phyloP scores from a whole-genome alignment of 2,797 vertebrate species.

The Centroberyx gerrardi region DNA sequence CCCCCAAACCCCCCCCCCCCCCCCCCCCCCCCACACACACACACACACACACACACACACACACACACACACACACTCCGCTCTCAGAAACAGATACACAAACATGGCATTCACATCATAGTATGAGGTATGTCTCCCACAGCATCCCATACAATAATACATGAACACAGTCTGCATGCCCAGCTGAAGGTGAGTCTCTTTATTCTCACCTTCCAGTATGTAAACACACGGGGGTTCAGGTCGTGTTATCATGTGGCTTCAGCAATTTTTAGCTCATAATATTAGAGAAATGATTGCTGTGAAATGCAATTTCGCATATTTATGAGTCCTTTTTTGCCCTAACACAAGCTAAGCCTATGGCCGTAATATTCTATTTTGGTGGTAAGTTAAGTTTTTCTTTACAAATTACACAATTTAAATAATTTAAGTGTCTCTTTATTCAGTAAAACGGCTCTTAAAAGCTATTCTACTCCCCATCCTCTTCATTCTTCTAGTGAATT shows the following conservation, averaged over 20 bases:
- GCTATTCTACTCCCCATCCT: neutral
- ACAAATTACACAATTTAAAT: no score
- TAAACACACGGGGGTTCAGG: no score
- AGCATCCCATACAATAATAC: conserved; percentile 52
- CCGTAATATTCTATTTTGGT: no score
- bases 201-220: conserved; percentile 2
- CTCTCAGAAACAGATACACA: conserved; percentile 58
- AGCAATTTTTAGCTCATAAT: neutral
- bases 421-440: neutral
- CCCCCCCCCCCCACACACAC: no score
- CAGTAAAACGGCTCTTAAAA: neutral
- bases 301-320: no score
- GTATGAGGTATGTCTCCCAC: conserved; percentile 47
- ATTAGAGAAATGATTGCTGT: no score
- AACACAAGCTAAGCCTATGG: no score
- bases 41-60: no score
- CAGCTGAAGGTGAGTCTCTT: conserved; percentile 26
- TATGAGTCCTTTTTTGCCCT: no score
- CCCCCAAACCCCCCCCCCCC: neutral
- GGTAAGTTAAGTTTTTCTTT: no score
- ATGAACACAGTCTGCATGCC: conserved; percentile 49
- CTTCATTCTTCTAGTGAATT: conserved; percentile 30
- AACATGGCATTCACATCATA: conserved; percentile 55
- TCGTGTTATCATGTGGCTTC: neutral
- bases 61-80: neutral